Evolutionary conservation across 1,140 invertebrate species (phyloP), one percentile per base, ranked within the genome.

Genomic region (Tetramorium parvispinum): DNA sequence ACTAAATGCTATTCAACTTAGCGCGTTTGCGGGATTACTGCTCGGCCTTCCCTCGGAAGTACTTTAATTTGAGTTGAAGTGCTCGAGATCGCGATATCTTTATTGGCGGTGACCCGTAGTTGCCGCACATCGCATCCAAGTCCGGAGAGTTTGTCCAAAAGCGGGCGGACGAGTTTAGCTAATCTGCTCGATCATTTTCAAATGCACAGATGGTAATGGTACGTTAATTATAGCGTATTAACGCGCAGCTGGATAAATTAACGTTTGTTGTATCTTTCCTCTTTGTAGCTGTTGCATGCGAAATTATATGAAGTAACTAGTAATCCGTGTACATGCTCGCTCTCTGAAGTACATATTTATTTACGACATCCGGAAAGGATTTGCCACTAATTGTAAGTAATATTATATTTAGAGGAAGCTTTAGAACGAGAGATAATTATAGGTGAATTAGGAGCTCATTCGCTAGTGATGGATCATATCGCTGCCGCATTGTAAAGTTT

Each of bases 161-260:
- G 37, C 27, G 21, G 18, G 16, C 37, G 37, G 10, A 7, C n/a
- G 11, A n/a, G 7, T 46, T 75, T 18, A 61, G 55, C 40, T 83
- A 83, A 83, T 85, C 46, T 51, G 43, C 21, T 24, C 65, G 65
- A 86, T 86, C 78, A 81, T 82, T 75, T 85, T 79, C 78, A 55
- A 83, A 32, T 71, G 53, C 78, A 63, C 88, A 90, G 88, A 85
- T 90, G 88, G 75, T 85, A 90, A 90, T 70, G 79, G 77, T n/a
- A 77, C 59, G 87, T 55, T 83, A 88, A 88, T 89, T 89, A 88
- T 87, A 87, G 86, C 53, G 51, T 61, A 57, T 11, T 63, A 82
- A 71, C 81, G 63, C 53, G 59, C 51, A 81, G 37, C 40, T 81
- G 76, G 24, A 77, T 55, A 61, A n/a, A 40, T 13, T 24, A 85